Conservation (phyloP, 2,888 invertebrate genomes). For the Coremacera marginata region DNA sequence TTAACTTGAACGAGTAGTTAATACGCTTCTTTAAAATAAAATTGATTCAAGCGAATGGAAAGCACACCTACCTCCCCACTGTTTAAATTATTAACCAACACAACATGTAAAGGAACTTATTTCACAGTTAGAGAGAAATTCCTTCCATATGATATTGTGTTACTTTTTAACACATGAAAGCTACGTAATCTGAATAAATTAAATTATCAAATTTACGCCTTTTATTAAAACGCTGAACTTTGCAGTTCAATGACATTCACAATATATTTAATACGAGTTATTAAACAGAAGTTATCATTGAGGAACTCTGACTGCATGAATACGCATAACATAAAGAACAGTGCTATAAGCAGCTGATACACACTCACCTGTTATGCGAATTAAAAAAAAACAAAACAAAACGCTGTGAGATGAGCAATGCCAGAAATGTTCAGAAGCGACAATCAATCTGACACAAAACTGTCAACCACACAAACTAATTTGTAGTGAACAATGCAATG, state of each 20-base stretch:
- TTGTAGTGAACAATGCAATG: no score
- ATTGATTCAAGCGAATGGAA: no score
- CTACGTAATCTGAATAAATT: background rate
- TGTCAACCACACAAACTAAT: no score
- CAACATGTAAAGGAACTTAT: background rate
- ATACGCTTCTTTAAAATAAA: no score
- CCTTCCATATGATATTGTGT: background rate
- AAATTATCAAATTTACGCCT: background rate
- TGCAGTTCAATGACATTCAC: constrained; percentile 55
- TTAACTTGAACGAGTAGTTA: no score
- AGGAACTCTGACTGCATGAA: background rate
- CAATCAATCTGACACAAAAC: no score
- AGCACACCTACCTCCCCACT: no score
- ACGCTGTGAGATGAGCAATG: no score
- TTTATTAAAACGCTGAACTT: constrained; percentile 22
- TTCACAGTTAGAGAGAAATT: background rate
- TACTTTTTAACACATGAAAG: background rate
- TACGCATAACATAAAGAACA: background rate
- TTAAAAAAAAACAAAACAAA: background rate
- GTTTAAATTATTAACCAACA: background rate
- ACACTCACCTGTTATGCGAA: background rate
- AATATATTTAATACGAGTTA: constrained; percentile 49
- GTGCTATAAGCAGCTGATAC: background rate
- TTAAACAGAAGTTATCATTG: background rate
- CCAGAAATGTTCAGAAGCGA: no score